Conservation (phyloP, 2,888 invertebrate genomes). For the Altica lythri region DNA sequence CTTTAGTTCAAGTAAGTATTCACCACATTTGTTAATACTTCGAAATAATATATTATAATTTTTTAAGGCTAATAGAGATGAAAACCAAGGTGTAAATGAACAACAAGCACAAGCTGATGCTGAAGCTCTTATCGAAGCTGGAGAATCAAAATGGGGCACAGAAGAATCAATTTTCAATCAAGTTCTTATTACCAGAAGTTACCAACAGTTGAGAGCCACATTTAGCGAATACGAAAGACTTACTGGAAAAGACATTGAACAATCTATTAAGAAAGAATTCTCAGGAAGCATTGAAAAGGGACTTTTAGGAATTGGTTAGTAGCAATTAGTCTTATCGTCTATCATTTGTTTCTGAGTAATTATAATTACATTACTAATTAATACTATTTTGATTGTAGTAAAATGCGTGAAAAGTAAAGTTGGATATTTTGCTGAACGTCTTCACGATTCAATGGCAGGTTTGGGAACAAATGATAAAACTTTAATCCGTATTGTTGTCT, state of each 20-base stretch:
- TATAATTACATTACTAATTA: constrained; percentile 2
- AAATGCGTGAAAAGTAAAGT: constrained; percentile 90
- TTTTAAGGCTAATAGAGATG: constrained; percentile 78
- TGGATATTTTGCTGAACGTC: constrained; percentile 88
- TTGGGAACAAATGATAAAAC: constrained; percentile 90
- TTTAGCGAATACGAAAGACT: constrained; percentile 84
- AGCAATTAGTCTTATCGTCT: no score
- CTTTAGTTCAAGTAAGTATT: constrained; percentile 68
- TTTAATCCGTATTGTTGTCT: constrained; percentile 88
- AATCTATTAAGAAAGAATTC: constrained; percentile 85
- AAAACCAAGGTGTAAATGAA: constrained; percentile 84
- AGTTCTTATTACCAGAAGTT: constrained; percentile 85
- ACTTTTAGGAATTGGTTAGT: constrained; percentile 82
- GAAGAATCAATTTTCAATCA: constrained; percentile 87
- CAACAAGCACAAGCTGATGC: constrained; percentile 82
- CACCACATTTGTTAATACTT: constrained; percentile 1
- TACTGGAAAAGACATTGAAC: constrained; percentile 82
- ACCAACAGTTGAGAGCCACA: constrained; percentile 83
- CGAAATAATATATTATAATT: background rate
- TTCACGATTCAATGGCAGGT: constrained; percentile 90
- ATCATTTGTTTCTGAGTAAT: no score
- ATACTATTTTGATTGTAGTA: constrained; percentile 60
- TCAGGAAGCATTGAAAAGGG: constrained; percentile 86
- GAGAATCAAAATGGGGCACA: constrained; percentile 87
- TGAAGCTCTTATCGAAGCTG: constrained; percentile 74